Base-by-base conservation (phyloP, 1,140 invertebrate species). In the Aphaenogaster floridana region DNA sequence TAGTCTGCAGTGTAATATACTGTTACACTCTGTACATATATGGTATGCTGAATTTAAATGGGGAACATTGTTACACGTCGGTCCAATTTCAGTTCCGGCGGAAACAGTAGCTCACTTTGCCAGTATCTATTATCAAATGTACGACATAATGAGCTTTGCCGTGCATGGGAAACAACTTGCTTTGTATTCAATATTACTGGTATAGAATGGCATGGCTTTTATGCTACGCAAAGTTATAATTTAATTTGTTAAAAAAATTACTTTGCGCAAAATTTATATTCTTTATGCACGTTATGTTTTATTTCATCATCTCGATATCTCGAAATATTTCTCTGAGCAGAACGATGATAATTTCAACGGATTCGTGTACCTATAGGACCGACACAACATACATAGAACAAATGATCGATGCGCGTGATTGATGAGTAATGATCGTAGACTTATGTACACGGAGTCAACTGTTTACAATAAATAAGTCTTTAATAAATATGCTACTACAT, bases 401-500 rank as follows among this genome's bases (percentile, higher is more conserved):
- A 74, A 89, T 79, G 85, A 89, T 91, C 78, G 66, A 91, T 72
- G 87, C 88, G 89, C 86, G 84, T 91, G 89, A 92, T 89, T 81
- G 81, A 88, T 88, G 88, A 87, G 45, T 89, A 84, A 87, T 89
- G 78, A 88, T 91, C 83, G 88, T 90, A 90, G 83, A 88, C 59
- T 85, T 91, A 93, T 91, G 88, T 91, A 92, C 88, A 92, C 80
- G 84, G 91, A 90, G 88, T 92, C 86, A 88, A 71, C 76, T 91
- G 86, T 91, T 91, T 92, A 92, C 89, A 92, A 90, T 93, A 93
- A 93, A 94, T 94, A 93, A 92, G 89, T 94, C 89, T 92, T 94
- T 90, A 94, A 94, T 94, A 94, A 93, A 94, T 94, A 94, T 86
- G 84, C 88, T 91, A 93, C 89, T 91, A 93, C 66, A 50, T 69